Conservation (phyloP, 1,140 invertebrate species). For the Diachasma alloeum region DNA sequence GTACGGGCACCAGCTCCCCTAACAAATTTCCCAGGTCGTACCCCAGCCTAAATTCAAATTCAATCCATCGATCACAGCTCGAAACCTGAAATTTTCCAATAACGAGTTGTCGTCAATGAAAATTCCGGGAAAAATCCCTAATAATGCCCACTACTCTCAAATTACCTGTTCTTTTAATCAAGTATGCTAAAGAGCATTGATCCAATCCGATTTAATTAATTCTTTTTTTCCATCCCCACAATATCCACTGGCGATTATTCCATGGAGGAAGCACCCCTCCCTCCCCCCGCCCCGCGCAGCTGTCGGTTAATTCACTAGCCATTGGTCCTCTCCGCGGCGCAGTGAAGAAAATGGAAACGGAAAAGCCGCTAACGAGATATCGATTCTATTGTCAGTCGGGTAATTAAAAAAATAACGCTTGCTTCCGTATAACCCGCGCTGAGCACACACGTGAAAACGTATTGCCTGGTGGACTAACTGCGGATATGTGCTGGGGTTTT, state of each 20-base stretch:
- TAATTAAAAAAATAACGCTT: slow-evolving; percentile 38
- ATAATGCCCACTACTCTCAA: background rate
- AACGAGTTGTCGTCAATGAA: background rate
- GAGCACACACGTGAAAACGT: background rate
- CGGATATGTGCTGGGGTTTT: background rate
- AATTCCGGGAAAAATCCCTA: background rate
- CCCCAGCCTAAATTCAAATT: background rate
- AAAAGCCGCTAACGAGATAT: slow-evolving; percentile 36
- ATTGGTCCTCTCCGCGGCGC: background rate
- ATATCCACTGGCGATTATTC: background rate
- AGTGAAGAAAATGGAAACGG: slow-evolving; percentile 25
- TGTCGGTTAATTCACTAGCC: slow-evolving; percentile 3
- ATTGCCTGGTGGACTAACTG: background rate
- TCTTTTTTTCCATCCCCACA: background rate
- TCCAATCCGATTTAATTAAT: background rate
- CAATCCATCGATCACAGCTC: too few species aligned
- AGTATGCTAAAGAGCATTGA: background rate
- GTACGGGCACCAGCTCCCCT: too few species aligned
- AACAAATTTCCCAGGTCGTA: background rate
- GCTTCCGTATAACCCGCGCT: slow-evolving; percentile 8
- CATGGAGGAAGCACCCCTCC: background rate
- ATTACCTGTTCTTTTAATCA: background rate
- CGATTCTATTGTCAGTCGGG: slow-evolving; percentile 34
- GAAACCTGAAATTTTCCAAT: background rate
- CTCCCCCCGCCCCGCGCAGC: background rate